Conservation (phyloP, 37 sponge, comb jelly and placozoan species). For the Axinella damicornis region DNA sequence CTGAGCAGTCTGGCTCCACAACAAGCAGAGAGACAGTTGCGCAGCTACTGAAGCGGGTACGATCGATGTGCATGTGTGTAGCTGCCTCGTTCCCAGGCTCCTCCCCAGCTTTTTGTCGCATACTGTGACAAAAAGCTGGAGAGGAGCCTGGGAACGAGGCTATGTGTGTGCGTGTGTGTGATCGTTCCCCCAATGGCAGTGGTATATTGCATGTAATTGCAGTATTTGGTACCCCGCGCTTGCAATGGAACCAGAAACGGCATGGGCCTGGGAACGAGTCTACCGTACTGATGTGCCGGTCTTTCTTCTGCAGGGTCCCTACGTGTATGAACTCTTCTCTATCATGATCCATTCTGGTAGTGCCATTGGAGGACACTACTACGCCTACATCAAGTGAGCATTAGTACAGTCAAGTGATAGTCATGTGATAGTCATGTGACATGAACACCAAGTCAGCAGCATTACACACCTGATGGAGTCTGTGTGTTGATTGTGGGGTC, state of each 20-base stretch:
- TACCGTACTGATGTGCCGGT: too few species aligned
- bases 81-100: too few species aligned
- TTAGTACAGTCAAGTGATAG: neutral
- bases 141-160: too few species aligned
- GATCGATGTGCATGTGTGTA: too few species aligned
- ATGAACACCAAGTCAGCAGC: neutral
- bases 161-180: neutral
- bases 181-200: neutral
- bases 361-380: constrained; percentile 97
- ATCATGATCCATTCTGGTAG: constrained; percentile 96
- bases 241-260: too few species aligned
- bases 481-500: constrained; percentile 11
- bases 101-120: too few species aligned
- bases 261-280: too few species aligned
- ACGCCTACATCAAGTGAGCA: constrained; percentile 96
- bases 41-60: constrained; percentile 8
- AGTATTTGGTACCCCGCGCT: neutral
- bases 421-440: neutral
- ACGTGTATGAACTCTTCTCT: constrained; percentile 93
- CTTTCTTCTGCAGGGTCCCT: constrained; percentile 66
- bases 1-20: too few species aligned
- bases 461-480: neutral
- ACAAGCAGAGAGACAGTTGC: constrained; percentile 3
- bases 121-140: too few species aligned
- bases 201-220: neutral